Percentiles rank a stretch among this genome's conserved stretches.
Evolutionary conservation across 2,888 invertebrate genomes (phyloP).

Genomic region (Ischnus inquisitorius): DNA sequence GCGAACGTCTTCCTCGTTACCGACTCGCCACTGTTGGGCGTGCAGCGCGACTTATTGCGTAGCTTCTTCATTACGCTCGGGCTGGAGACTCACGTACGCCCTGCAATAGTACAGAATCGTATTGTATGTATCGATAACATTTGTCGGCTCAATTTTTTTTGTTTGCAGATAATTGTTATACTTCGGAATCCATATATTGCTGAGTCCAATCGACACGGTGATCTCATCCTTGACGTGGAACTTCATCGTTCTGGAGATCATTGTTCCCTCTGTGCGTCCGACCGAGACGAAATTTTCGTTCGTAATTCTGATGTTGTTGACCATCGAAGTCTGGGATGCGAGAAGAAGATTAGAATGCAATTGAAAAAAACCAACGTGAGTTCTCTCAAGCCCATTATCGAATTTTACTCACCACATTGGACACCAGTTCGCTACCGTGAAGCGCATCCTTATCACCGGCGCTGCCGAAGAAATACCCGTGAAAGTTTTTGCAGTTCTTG

Average conservation of each 20-base stretch:
- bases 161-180: background rate
- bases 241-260: constrained; percentile 46
- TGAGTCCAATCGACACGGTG: constrained; percentile 51
- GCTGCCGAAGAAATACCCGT: constrained; percentile 75
- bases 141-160: background rate
- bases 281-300: constrained; percentile 71
- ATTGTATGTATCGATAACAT: background rate
- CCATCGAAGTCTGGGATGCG: constrained; percentile 69
- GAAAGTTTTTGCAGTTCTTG: constrained; percentile 70
- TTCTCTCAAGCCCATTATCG: too few relatives aligned
- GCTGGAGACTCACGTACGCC: too few relatives aligned
- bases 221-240: constrained; percentile 49
- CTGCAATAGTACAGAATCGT: background rate
- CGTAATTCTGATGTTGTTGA: constrained; percentile 68
- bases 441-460: constrained; percentile 55
- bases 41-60: too few relatives aligned
- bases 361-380: background rate
- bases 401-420: constrained; percentile 70
- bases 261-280: constrained; percentile 47
- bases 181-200: constrained; percentile 50
- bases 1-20: too few relatives aligned
- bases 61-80: too few relatives aligned
- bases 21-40: too few relatives aligned
- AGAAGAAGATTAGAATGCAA: background rate
- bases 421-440: constrained; percentile 62